Evolutionary conservation across 2,113 vertebrate species (phyloP).

Genomic region (Engraulis encrasicolus): DNA sequence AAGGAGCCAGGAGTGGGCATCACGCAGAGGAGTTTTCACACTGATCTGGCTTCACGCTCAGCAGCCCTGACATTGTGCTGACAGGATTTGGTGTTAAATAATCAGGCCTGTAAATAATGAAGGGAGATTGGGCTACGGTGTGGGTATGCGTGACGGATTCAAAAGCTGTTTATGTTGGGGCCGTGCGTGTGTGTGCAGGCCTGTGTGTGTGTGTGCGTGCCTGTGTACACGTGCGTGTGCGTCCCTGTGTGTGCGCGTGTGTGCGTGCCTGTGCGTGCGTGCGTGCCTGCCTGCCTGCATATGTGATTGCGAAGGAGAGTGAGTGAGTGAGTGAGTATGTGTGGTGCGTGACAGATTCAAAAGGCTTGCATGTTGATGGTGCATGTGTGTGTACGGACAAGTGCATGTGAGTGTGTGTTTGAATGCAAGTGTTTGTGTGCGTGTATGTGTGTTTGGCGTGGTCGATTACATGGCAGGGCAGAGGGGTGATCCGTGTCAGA

Average conservation of each 20-base stretch:
- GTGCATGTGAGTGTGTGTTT: neutral
- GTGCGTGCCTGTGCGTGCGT: no score
- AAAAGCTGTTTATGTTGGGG: no score
- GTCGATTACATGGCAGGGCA: no score
- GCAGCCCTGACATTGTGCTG: slow-evolving; percentile 43
- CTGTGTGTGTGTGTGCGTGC: neutral
- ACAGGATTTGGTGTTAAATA: slow-evolving; percentile 50
- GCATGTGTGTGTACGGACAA: neutral
- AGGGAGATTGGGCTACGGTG: slow-evolving; percentile 28
- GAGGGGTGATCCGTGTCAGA: no score
- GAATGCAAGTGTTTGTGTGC: neutral
- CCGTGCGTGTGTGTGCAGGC: neutral
- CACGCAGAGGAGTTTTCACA: neutral
- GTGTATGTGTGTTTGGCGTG: neutral
- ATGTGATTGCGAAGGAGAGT: slow-evolving; percentile 28
- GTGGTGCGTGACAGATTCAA: neutral
- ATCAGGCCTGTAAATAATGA: slow-evolving; percentile 48
- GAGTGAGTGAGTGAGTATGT: neutral
- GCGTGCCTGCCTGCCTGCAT: neutral
- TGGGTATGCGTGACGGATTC: neutral
- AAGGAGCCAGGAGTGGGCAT: neutral
- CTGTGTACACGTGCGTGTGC: neutral
- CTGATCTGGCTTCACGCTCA: slow-evolving; percentile 31
- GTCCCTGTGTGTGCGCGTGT: slow-evolving; percentile 2
- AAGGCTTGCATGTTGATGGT: no score